Evolutionary conservation across 2,888 invertebrate species (phyloP), one percentile per base, ranked within the genome.

Genomic region (Hemicrepidius hirtus): DNA sequence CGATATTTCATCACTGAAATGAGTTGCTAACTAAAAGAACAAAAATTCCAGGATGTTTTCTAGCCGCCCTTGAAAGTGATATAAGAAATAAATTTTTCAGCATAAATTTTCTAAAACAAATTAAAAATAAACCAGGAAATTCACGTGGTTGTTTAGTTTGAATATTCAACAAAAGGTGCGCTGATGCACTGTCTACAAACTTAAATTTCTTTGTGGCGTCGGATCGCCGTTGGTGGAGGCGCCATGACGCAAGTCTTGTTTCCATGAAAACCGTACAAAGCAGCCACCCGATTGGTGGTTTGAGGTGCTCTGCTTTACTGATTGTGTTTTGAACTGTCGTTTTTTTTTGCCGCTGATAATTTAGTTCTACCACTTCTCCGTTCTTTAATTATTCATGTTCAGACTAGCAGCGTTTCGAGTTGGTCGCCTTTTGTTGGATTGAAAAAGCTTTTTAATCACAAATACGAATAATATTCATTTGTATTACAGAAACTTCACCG

Each of bases 351-450:
- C 21, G 50, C 57, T 57, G 57, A 57, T 77, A 77, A 78, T 77
- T 77, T 75, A 75, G 72, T 77, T 78, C 77, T 77, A 71, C 73
- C 77, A 77, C 76, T 77, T 78, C 73, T 76, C 69, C 75, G 71
- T 73, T 59, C 67, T 68, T 77, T 78, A 77, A 79, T 79, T 79
- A 79, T 78, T 78, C 78, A 79, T 76, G 75, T 75, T 69, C 64
- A 64, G 64, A 40, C 49, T 40, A 37, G 37, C 57, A 37, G 37
- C 12, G 37, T 12, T 20, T 7, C 13, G 57, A 57, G 57, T 7
- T 57, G 57, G 57, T 37, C 16, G 57, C 57, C 37, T 57, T 57
- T 57, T 37, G 37, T 57, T 18, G 57, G 16, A 21, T 40, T 40
- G 10, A 24, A 53, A 57, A 57, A 57, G 57, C 57, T 37, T 57